Conservation (phyloP, 2,888 invertebrate genomes). For the Didymodactylos carnosus region DNA sequence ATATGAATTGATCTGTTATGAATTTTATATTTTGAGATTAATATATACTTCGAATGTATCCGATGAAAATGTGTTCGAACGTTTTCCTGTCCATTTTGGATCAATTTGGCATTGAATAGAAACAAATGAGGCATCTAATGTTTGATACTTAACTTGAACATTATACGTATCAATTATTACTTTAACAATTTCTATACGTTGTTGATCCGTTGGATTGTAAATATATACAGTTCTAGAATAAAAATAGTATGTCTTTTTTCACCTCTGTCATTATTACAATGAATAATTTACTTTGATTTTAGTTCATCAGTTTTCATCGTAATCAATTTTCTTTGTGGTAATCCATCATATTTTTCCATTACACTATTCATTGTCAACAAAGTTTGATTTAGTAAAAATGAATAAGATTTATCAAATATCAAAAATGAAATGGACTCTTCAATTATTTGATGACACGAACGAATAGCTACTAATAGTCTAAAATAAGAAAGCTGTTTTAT, state of each 20-base stretch:
- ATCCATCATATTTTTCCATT: not conserved
- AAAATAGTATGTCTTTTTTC: no score
- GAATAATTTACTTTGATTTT: no score
- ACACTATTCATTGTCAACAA: not conserved
- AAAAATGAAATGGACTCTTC: not conserved
- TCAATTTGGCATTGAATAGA: not conserved
- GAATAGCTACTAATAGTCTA: not conserved
- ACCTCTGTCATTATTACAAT: no score
- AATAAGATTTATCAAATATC: no score
- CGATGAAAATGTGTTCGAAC: not conserved
- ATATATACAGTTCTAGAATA: not conserved
- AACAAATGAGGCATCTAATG: not conserved
- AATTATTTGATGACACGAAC: not conserved
- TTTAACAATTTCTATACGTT: constrained; percentile 6
- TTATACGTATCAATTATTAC: not conserved
- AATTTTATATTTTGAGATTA: not conserved
- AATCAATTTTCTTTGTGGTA: not conserved
- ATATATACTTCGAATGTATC: not conserved
- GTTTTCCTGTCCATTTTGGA: not conserved
- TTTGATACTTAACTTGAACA: not conserved
- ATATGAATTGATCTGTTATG: not conserved
- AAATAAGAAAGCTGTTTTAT: no score
- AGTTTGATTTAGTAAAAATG: no score
- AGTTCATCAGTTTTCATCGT: not conserved
- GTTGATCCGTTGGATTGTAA: constrained; percentile 1